Base-by-base conservation (phyloP, 2,797 vertebrate species). In the Coregonus ussuriensis region DNA sequence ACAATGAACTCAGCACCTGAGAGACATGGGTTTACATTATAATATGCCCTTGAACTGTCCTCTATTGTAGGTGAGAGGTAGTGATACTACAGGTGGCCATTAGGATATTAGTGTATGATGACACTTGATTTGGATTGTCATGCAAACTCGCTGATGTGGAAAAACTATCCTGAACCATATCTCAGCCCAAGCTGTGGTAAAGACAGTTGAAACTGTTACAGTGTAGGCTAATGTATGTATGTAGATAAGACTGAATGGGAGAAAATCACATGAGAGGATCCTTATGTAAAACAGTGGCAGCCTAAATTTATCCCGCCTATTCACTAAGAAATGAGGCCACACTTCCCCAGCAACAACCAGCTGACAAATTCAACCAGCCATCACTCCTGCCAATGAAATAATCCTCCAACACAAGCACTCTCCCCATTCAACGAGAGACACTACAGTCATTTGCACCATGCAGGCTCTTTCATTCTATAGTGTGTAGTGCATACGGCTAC, bases 41-140 rank as follows among this genome's bases (percentile, higher is more conserved):
- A 15, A 80, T 77, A 87, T 33, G 31, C 31, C 84, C 82, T 82
- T 84, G 71, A 78, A 72, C 53, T 25, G n/a, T 74, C 71, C 52
- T 21, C 41, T 51, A 69, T 76, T 41, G 62, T 21, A 75, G 52
- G 59, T 77, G 68, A 14, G 13, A 41, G 41, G n/a, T 41, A 71
- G n/a, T 25, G 18, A 53, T 53, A 53, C 0, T 52, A 52, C 51
- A 52, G 56, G 14, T n/a, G 15, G 18, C 6, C 3, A n/a, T 59
- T 15, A 18, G 4, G 14, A 16, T 6, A 14, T 4, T 59, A 59
- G 16, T 4, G 18, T 3, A 25, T 25, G 62, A 9, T 65, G 62
- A 65, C 21, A 65, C 51, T 31, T 33, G 0, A 3, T 0, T 33
- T 33, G 2, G 62, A 65, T 11, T 9, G 11, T 7, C 2, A 21